Evolutionary conservation across 2,888 invertebrate species (phyloP).

Genomic region (Loripinus fragilis): DNA sequence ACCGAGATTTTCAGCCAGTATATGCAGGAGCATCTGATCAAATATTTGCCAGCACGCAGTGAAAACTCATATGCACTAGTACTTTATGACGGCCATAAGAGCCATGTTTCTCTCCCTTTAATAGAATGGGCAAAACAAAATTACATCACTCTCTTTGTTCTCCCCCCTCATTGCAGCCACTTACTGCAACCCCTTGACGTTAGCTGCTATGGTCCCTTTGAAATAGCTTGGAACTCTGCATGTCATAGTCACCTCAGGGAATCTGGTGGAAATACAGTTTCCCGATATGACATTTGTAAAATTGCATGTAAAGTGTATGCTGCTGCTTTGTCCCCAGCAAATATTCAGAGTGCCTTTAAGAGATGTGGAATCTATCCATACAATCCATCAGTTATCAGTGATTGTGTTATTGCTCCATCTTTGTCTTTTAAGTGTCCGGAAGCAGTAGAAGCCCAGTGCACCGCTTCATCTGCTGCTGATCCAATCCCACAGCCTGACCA

Average conservation of each 20-base stretch:
- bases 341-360: constrained; percentile 9
- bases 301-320: constrained; percentile 1
- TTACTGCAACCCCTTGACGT: constrained; percentile 45
- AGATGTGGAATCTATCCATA: background rate
- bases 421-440: background rate
- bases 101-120: constrained; percentile 30
- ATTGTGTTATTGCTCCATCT: background rate
- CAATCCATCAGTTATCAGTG: background rate
- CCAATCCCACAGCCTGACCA: background rate
- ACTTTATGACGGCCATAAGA: constrained; percentile 48
- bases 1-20: too few species aligned
- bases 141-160: constrained; percentile 43
- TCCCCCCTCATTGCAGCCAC: constrained; percentile 49
- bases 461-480: background rate
- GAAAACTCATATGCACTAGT: constrained; percentile 23
- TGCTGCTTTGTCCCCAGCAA: background rate
- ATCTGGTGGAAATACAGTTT: constrained; percentile 14
- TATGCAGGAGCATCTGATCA: too few species aligned
- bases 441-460: background rate
- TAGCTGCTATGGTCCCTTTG: too few species aligned
- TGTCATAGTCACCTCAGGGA: constrained; percentile 32
- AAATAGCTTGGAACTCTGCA: constrained; percentile 18
- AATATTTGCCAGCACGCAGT: constrained; percentile 13
- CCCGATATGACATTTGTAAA: constrained; percentile 12
- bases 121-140: constrained; percentile 45